These are phyloP conservation scores for Zaprionus taronus DNA, from an alignment of 1,140 invertebrate genomes.

Conservation along the genomic window DNA sequence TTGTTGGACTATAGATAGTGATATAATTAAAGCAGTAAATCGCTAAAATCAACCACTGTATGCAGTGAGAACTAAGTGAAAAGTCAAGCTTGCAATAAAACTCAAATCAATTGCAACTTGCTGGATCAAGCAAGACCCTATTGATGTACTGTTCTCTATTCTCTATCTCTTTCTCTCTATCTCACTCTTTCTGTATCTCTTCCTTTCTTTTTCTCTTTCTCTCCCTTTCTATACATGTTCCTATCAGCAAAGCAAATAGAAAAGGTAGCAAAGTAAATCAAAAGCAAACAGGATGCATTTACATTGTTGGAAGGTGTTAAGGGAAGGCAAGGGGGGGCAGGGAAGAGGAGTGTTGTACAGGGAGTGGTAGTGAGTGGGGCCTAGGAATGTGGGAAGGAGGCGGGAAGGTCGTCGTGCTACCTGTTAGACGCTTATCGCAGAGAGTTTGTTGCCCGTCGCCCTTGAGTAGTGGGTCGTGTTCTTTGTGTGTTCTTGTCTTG, in stretches of 20 bases:
- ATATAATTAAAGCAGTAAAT: too few relatives aligned
- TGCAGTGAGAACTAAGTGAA: not conserved
- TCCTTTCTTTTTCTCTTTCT: not conserved
- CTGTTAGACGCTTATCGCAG: not conserved
- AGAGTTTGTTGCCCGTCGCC: conserved; percentile 10
- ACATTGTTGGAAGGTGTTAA: not conserved
- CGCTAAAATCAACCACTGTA: not conserved
- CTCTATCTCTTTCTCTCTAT: conserved; percentile 12
- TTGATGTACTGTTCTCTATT: not conserved
- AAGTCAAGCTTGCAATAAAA: not conserved
- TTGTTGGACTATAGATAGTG: too few relatives aligned
- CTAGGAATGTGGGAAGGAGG: too few relatives aligned
- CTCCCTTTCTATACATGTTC: not conserved
- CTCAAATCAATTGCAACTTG: not conserved
- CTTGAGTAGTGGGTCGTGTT: conserved; percentile 2
- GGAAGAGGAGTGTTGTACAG: not conserved
- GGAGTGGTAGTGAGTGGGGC: not conserved
- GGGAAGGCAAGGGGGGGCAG: too few relatives aligned
- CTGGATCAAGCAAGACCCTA: not conserved
- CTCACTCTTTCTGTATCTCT: too few relatives aligned
- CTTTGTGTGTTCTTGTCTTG: not conserved
- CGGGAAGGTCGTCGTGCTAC: not conserved
- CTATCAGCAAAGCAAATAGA: conserved; percentile 31
- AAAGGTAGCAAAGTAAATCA: conserved; percentile 7
- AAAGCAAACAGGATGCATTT: conserved; percentile 39